These are phyloP conservation scores for Rhabdornis inornatus DNA, from an alignment of 2,113 vertebrate species.

Conservation along the genomic window DNA sequence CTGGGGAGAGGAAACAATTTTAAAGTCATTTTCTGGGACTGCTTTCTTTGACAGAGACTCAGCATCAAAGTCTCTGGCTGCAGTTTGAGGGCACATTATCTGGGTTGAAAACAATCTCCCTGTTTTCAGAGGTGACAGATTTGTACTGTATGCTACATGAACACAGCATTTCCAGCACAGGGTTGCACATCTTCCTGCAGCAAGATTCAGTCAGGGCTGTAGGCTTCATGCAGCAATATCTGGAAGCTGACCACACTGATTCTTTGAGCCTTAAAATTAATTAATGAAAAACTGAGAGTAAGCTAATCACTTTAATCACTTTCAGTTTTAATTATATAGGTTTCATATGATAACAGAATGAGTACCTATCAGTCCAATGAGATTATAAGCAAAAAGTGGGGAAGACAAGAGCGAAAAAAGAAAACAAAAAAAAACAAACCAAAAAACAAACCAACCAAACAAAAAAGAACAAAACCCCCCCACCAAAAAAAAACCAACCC, in stretches of 20 bases:
- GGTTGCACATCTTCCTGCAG: neutral
- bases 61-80: neutral
- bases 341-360: neutral
- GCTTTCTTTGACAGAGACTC: neutral
- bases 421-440: neutral
- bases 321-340: neutral
- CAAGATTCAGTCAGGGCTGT: neutral
- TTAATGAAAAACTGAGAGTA: neutral
- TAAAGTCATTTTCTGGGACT: neutral
- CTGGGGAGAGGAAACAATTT: neutral
- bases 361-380: accelerated
- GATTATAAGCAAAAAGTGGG: neutral
- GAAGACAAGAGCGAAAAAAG: neutral
- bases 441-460: neutral
- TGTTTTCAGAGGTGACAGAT: neutral
- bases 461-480: neutral
- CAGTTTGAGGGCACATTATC: neutral
- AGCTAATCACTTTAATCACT: neutral
- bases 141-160: neutral
- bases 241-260: neutral
- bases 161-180: neutral
- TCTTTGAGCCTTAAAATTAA: neutral
- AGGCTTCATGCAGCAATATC: neutral
- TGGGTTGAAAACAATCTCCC: neutral
- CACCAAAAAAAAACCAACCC: neutral